Base-by-base conservation (phyloP, 2,797 vertebrate genomes). In the Liparis tanakae region DNA sequence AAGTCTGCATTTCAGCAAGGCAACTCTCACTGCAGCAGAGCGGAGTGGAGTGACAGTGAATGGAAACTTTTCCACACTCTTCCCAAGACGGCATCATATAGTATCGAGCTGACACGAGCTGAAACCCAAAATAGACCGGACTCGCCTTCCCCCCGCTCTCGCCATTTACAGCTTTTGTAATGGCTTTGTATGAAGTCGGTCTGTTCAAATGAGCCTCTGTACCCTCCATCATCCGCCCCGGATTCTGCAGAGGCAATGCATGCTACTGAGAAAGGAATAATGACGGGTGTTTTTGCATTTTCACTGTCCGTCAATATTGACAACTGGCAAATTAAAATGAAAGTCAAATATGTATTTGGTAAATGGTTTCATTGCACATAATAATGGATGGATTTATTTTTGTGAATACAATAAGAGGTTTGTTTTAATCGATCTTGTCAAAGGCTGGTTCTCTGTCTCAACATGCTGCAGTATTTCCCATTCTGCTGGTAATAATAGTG, bases 1-100 rank as follows among this genome's bases (percentile, higher is more conserved):
- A 80, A 86, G 86, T 89, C 89, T 92, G 91, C 91, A 89, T 87
- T 92, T 92, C 86, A 89, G 89, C 85, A 83, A 70, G 65, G 80
- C 86, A 80, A 70, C 81, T 82, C 87, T 86, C 84, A 83, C 76
- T 85, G 75, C 89, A 81, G 85, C 84, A 85, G 66, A 81, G 85
- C 84, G 82, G 61, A 77, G 77, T 77, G 82, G 86, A 91, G 80
- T 92, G 89, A 91, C 87, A 91, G 87, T 89, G 78, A 88, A 90
- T 73, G 71, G 87, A 87, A 91, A 85, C 77, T 86, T 92, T 44
- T 87, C 72, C 70, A 85, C 81, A 78, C 76, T 74, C 84, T 63
- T 87, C 86, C 89, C 87, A 80, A 85, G 84, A 84, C 85, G 37
- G 62, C 75, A 44, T 87, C 78, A 61, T 71, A 82, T 83, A 72